These are phyloP conservation scores for Cylas formicarius DNA, from an alignment of 1,140 invertebrate species.

Conservation along the genomic window DNA sequence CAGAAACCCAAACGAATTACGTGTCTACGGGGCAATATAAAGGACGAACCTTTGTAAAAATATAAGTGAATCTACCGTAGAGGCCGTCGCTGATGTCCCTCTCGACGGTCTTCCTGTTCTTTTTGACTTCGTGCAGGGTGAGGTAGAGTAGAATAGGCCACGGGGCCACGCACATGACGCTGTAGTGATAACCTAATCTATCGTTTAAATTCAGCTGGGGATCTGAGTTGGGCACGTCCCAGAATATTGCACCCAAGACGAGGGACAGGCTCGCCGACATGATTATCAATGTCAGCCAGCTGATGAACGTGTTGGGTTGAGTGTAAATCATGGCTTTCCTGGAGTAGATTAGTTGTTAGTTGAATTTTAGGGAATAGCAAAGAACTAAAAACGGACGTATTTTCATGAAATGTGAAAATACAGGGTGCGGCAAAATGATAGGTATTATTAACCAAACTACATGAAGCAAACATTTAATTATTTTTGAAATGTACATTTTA, in stretches of 20 bases:
- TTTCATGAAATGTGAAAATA: no score
- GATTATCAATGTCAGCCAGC: constrained; percentile 67
- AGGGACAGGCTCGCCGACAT: constrained; percentile 73
- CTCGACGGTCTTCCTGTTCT: constrained; percentile 61
- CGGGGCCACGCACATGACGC: constrained; percentile 65
- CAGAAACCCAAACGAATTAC: constrained; percentile 10
- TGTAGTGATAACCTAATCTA: constrained; percentile 73
- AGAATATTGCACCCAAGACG: constrained; percentile 79
- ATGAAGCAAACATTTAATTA: no score
- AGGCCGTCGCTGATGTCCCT: constrained; percentile 72
- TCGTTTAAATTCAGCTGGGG: constrained; percentile 64
- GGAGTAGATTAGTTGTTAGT: constrained; percentile 20
- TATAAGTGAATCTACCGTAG: constrained; percentile 71
- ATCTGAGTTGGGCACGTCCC: constrained; percentile 74
- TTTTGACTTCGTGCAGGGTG: constrained; percentile 59
- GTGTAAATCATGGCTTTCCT: constrained; percentile 64
- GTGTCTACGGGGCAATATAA: neutral
- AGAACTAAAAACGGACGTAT: no score
- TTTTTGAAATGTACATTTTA: no score
- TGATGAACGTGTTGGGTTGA: constrained; percentile 77
- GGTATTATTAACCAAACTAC: no score
- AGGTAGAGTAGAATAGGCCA: constrained; percentile 70
- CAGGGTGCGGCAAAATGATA: no score
- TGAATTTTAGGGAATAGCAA: no score
- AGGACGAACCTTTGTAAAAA: constrained; percentile 63